These are phyloP conservation scores for Acromyrmex charruanus DNA, from an alignment of 1,140 invertebrate genomes.

Conservation along the genomic window DNA sequence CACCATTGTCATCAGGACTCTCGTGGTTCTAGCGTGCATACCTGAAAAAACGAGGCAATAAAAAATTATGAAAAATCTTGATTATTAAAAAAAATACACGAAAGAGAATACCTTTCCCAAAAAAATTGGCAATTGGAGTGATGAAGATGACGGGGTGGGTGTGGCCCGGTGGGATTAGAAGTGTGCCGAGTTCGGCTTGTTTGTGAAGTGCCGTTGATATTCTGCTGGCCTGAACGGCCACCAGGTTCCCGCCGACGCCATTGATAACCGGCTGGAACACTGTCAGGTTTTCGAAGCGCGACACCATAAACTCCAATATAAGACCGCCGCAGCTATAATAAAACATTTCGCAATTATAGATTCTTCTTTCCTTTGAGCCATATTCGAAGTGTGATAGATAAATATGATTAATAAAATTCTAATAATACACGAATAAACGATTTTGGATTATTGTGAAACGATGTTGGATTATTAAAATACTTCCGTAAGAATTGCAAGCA, in stretches of 20 bases:
- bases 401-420: background rate
- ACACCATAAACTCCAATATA: conserved; percentile 91
- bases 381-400: background rate
- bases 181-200: conserved; percentile 87
- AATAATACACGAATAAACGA: background rate
- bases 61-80: background rate
- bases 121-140: conserved; percentile 89
- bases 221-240: conserved; percentile 94
- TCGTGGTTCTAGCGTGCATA: conserved; percentile 91
- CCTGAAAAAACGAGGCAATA: conserved; percentile 80
- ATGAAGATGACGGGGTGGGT: conserved; percentile 89
- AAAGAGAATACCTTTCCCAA: conserved; percentile 85
- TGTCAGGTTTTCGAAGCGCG: conserved; percentile 90
- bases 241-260: conserved; percentile 95
- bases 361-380: background rate
- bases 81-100: background rate
- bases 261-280: conserved; percentile 93
- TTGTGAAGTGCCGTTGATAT: conserved; percentile 94
- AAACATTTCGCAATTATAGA: background rate
- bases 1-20: conserved; percentile 93
- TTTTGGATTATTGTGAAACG: too few relatives aligned
- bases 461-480: too few relatives aligned
- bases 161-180: conserved; percentile 86
- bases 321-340: conserved; percentile 88
- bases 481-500: too few relatives aligned